Conservation (phyloP, 2,113 vertebrate genomes). For the Silurus meridionalis region DNA sequence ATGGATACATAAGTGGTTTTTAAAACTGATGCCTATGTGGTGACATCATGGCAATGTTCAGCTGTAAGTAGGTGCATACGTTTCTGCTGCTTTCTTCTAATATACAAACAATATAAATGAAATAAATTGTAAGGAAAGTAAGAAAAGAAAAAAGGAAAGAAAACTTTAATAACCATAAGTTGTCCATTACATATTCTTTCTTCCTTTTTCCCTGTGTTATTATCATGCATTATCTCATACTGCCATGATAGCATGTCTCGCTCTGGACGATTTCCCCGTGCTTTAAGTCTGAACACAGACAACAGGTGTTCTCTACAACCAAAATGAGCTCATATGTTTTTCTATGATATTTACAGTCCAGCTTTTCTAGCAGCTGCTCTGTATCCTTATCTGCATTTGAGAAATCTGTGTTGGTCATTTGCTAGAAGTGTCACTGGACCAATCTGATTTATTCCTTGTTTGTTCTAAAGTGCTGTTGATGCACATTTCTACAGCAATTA, state of each 20-base stretch:
- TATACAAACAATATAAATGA: no score
- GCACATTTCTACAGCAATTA: slow-evolving; percentile 17
- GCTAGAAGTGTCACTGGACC: slow-evolving; percentile 35
- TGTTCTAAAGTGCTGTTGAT: slow-evolving; percentile 9
- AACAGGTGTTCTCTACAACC: slow-evolving; percentile 24
- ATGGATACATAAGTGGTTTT: neutral
- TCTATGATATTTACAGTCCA: slow-evolving; percentile 10
- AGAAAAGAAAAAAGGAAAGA: neutral
- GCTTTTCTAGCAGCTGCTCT: slow-evolving; percentile 11
- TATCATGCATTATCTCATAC: neutral
- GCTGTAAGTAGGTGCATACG: neutral
- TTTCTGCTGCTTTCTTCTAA: neutral
- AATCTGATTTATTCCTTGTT: slow-evolving; percentile 23
- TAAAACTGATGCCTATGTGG: slow-evolving; percentile 13
- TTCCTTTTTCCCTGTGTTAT: neutral
- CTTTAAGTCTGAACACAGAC: slow-evolving; percentile 13
- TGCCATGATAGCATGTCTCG: neutral
- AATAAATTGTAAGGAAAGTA: neutral
- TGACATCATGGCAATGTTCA: slow-evolving; percentile 21
- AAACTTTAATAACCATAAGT: neutral
- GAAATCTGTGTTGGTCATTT: slow-evolving; percentile 19
- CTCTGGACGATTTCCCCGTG: neutral
- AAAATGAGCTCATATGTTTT: neutral
- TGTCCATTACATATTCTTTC: neutral
- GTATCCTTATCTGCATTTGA: slow-evolving; percentile 26